These are phyloP conservation scores for Tachina lurida DNA, from an alignment of 2,888 invertebrate genomes.

Conservation along the genomic window DNA sequence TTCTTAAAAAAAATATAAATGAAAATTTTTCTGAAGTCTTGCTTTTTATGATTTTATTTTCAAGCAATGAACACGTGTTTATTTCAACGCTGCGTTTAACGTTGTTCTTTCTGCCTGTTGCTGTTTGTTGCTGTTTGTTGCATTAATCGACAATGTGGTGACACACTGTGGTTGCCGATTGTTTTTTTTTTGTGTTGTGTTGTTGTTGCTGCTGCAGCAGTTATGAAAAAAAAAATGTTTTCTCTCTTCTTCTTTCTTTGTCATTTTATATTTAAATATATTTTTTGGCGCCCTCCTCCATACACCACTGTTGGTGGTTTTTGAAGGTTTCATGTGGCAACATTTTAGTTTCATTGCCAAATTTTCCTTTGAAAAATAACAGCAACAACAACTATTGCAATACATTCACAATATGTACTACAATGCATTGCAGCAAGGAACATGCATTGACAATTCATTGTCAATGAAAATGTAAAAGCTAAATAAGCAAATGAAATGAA, in stretches of 20 bases:
- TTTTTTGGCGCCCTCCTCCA: constrained; percentile 51
- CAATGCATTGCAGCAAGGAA: constrained; percentile 49
- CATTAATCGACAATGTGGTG: constrained; percentile 71
- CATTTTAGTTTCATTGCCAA: constrained; percentile 59
- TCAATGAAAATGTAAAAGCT: constrained; percentile 60
- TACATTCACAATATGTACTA: constrained; percentile 6
- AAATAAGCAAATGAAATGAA: constrained; percentile 42
- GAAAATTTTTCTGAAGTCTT: neutral
- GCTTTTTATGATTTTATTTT: constrained; percentile 66
- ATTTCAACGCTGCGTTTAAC: constrained; percentile 54
- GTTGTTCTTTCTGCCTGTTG: constrained; percentile 19
- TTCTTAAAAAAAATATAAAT: too few relatives aligned
- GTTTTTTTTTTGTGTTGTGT: constrained; percentile 65
- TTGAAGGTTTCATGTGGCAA: constrained; percentile 29
- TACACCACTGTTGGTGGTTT: constrained; percentile 47
- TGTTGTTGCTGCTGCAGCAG: constrained; percentile 20
- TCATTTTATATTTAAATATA: constrained; percentile 46
- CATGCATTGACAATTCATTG: constrained; percentile 70
- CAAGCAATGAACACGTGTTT: constrained; percentile 70
- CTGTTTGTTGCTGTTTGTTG: constrained; percentile 58
- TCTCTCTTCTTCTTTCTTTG: neutral
- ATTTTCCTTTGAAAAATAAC: constrained; percentile 23
- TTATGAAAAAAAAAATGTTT: constrained; percentile 16
- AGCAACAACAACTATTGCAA: constrained; percentile 16
- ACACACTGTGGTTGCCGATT: constrained; percentile 68